Conservation (phyloP, 2,797 vertebrate genomes). For the Coracias cyanogaster region DNA sequence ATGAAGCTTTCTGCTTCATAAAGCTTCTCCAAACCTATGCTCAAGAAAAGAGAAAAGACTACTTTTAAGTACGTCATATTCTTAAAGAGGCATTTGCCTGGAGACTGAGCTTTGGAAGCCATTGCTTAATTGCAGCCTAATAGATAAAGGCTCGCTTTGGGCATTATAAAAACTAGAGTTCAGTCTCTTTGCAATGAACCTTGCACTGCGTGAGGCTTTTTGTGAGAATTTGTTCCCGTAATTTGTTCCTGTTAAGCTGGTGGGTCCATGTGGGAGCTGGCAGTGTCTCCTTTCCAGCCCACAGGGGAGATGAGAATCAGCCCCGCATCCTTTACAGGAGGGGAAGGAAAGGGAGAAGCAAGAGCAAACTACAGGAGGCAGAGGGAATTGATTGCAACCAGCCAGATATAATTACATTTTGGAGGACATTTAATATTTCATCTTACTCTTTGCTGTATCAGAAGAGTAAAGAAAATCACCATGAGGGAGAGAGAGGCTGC, state of each 20-base stretch:
- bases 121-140: neutral
- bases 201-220: neutral
- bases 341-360: neutral
- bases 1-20: neutral
- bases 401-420: slow-evolving; percentile 59
- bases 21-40: neutral
- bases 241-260: neutral
- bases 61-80: neutral
- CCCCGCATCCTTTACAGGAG: neutral
- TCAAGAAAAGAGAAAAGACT: neutral
- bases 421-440: slow-evolving; percentile 66
- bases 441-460: slow-evolving; percentile 15
- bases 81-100: neutral
- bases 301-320: neutral
- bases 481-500: neutral
- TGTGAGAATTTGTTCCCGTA: neutral
- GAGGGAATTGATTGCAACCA: slow-evolving; percentile 51
- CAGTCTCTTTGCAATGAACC: neutral
- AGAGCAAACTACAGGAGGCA: slow-evolving; percentile 17
- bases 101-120: neutral
- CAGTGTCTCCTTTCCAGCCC: neutral
- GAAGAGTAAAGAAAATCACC: slow-evolving; percentile 51
- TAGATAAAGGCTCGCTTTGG: neutral
- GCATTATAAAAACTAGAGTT: neutral
- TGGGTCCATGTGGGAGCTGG: neutral